Percentiles rank a stretch among this genome's conserved stretches.
These are phyloP conservation scores for Branchellion lobata DNA, from an alignment of 2,888 invertebrate species.

Conservation along the genomic window DNA sequence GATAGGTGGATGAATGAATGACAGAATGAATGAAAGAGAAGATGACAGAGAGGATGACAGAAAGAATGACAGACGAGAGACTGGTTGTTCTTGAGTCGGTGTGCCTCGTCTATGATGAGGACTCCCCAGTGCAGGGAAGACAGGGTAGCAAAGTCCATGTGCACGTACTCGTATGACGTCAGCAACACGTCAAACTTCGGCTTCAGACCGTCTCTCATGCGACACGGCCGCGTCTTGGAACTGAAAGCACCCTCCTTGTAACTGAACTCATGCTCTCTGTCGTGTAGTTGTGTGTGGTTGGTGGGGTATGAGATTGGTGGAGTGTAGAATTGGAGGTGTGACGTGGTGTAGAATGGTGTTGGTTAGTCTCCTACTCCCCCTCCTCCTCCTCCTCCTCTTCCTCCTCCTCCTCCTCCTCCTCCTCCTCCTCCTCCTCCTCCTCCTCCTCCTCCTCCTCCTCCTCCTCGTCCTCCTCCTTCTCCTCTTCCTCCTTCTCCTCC, in stretches of 20 bases:
- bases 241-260: slow-evolving; percentile 51
- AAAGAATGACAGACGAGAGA: slow-evolving; percentile 52
- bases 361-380: no score
- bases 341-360: no score
- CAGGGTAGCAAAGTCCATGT: slow-evolving; percentile 51
- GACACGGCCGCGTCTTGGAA: slow-evolving; percentile 45
- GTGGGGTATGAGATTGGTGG: neutral
- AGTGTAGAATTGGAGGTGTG: neutral
- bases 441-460: no score
- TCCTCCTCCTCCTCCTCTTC: no score
- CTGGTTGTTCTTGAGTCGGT: slow-evolving; percentile 53
- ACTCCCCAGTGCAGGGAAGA: slow-evolving; percentile 51
- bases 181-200: slow-evolving; percentile 54
- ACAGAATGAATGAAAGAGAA: no score
- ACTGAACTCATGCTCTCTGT: slow-evolving; percentile 53
- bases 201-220: slow-evolving; percentile 46
- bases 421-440: neutral
- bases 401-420: neutral
- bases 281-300: no score
- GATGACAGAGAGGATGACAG: no score
- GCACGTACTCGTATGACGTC: slow-evolving; percentile 53
- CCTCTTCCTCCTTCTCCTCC: neutral
- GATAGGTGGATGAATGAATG: no score
- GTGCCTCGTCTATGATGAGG: slow-evolving; percentile 53
- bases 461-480: no score